phyloP scores from a whole-genome alignment of 35 echinoderm and acorn worm species.

The Patiria miniata region DNA sequence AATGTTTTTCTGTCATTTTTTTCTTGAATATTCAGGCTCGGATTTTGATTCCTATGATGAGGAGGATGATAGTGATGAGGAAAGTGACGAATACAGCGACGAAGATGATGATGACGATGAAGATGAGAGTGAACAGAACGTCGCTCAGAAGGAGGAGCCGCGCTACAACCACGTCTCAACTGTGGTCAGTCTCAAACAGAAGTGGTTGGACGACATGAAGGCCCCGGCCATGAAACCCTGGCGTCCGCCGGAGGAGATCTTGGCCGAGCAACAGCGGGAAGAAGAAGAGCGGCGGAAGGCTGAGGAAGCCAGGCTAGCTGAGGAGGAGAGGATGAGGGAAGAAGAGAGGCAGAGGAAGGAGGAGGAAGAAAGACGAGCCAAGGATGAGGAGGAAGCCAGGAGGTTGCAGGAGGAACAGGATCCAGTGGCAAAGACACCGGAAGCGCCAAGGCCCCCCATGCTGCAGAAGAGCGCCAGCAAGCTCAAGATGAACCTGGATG shows the following conservation, averaged over 20 bases:
- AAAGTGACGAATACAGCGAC: slow-evolving; percentile 30
- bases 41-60: slow-evolving; percentile 19
- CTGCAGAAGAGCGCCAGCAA: neutral
- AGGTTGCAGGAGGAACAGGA: neutral
- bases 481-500: slow-evolving; percentile 8
- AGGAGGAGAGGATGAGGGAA: slow-evolving; percentile 25
- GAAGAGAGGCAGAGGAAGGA: slow-evolving; percentile 10
- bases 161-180: slow-evolving; percentile 56
- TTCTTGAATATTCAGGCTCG: neutral
- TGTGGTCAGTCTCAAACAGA: slow-evolving; percentile 57
- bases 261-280: slow-evolving; percentile 25
- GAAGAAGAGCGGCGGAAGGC: slow-evolving; percentile 19
- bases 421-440: neutral
- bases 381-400: slow-evolving; percentile 43
- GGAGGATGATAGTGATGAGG: slow-evolving; percentile 44
- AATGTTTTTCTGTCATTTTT: neutral
- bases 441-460: neutral
- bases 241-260: slow-evolving; percentile 47
- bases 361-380: neutral
- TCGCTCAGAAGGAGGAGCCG: slow-evolving; percentile 39
- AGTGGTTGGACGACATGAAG: slow-evolving; percentile 75
- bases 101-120: slow-evolving; percentile 44
- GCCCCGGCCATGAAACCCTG: slow-evolving; percentile 55
- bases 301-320: neutral
- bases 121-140: slow-evolving; percentile 42